Percentiles rank a stretch among this genome's conserved stretches.
These are phyloP conservation scores for Osmerus eperlanus DNA, from an alignment of 2,113 vertebrate species.

Conservation along the genomic window DNA sequence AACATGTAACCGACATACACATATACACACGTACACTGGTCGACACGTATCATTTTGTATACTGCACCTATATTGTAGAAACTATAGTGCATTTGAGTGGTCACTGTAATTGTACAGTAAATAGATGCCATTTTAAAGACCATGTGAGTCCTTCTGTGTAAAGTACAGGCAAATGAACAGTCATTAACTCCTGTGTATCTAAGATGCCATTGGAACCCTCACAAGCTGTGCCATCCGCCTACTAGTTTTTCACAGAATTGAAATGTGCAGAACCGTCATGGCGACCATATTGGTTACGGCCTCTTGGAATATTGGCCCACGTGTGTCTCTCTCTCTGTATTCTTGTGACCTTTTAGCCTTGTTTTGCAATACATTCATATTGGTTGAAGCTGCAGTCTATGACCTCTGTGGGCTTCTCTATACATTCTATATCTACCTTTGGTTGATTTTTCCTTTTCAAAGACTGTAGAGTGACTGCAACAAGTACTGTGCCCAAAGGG, in stretches of 20 bases:
- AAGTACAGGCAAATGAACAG: conserved; percentile 51
- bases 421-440: conserved; percentile 12
- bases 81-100: conserved; percentile 44
- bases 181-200: conserved; percentile 43
- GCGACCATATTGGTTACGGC: conserved; percentile 6
- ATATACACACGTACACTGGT: conserved; percentile 47
- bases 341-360: conserved; percentile 37
- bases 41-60: conserved; percentile 60
- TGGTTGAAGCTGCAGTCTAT: conserved; percentile 8
- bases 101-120: conserved; percentile 56
- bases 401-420: conserved; percentile 16
- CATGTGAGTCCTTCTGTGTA: conserved; percentile 56
- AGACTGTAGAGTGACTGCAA: conserved; percentile 26
- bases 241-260: conserved; percentile 22
- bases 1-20: conserved; percentile 5
- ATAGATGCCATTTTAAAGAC: conserved; percentile 52
- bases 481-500: conserved; percentile 5
- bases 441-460: conserved; percentile 4
- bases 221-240: conserved; percentile 61
- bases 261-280: conserved; percentile 16
- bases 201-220: conserved; percentile 41
- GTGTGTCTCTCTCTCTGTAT: conserved; percentile 35
- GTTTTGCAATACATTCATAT: conserved; percentile 3
- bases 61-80: conserved; percentile 54
- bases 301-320: background rate